Evolutionary conservation across 2,888 invertebrate species (phyloP).

Genomic region (Metallyticus violacea): DNA sequence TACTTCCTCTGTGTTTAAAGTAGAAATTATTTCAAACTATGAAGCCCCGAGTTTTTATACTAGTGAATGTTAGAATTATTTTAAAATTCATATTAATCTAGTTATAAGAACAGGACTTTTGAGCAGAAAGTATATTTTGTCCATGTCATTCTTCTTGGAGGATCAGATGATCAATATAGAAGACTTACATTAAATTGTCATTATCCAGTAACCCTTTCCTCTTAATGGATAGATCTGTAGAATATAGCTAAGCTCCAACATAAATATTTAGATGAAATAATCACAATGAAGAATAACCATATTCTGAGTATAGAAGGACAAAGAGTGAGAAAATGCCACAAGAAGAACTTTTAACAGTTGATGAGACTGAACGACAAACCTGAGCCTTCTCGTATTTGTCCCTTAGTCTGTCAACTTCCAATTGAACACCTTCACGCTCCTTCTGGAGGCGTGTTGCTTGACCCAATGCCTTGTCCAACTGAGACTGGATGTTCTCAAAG

Average conservation of each 20-base stretch:
- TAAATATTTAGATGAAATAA: neutral
- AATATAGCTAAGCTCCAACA: neutral
- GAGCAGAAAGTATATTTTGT: no score
- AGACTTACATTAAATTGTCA: no score
- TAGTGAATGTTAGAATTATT: no score
- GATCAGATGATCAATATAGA: no score
- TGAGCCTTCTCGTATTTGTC: constrained; percentile 89
- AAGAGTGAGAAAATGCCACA: neutral
- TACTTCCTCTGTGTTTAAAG: no score
- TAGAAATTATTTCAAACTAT: no score
- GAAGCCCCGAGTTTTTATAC: no score
- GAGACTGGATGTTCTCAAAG: constrained; percentile 85
- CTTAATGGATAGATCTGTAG: neutral
- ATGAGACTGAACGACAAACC: constrained; percentile 49
- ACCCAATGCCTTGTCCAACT: constrained; percentile 85
- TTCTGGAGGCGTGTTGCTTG: constrained; percentile 85
- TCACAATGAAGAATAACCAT: neutral
- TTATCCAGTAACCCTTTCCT: no score
- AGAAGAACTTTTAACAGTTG: neutral
- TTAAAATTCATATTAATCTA: no score
- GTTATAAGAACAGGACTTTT: no score
- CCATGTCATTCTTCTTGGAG: no score
- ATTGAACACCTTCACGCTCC: constrained; percentile 79
- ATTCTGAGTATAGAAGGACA: neutral
- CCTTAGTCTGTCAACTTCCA: constrained; percentile 80